Evolutionary conservation across 2,888 invertebrate genomes (phyloP), one percentile per base, ranked within the genome.

Genomic region (Archaeoteleia sp.): DNA sequence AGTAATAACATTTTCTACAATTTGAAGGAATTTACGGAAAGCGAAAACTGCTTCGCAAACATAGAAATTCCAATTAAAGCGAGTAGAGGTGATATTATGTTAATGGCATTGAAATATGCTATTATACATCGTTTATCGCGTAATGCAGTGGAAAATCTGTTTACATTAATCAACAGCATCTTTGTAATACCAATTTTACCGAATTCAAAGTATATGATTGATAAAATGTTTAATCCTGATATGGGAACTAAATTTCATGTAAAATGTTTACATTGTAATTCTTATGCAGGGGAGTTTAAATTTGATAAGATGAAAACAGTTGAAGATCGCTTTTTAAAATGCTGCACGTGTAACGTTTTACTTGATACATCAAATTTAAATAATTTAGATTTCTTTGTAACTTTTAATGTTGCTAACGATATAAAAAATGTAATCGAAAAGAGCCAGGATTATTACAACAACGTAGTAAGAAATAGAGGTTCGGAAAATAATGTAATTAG

Each of bases 401-500:
- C 48, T n/a, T 46, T 43, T 29, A 46, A 46, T 39, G 13, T 40
- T 7, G 29, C 39, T 3, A 4, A 17, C 2, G 62, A 54, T 10
- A 46, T 62, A 2, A 3, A 4, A 25, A 17, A 46, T 32, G 0
- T 30, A 15, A 27, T 58, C 8, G 34, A 58, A 39, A 40, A 42
- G 15, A 14, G 48, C 17, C 37, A 37, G 40, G 54, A 40, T 8
- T 62, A 54, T 25, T 62, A 62, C n/a, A 29, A 53, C 25, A 32
- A 23, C n/a, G 15, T 62, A 7, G 32, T 49, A 9, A 62, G n/a
- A 13, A 7, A 45, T 17, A 17, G 27, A 17, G 2, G 13, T 27
- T 25, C 1, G 15, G 14, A 34, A 9, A 6, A 13, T 12, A 10
- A 17, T 9, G 1, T 23, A 9, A 13, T 35, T 1, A 5, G 34